A percentile compares a stretch with the other conserved stretches of the same genome.
Evolutionary conservation across 2,113 vertebrate species (phyloP).

Genomic region (Eidolon helvum): DNA sequence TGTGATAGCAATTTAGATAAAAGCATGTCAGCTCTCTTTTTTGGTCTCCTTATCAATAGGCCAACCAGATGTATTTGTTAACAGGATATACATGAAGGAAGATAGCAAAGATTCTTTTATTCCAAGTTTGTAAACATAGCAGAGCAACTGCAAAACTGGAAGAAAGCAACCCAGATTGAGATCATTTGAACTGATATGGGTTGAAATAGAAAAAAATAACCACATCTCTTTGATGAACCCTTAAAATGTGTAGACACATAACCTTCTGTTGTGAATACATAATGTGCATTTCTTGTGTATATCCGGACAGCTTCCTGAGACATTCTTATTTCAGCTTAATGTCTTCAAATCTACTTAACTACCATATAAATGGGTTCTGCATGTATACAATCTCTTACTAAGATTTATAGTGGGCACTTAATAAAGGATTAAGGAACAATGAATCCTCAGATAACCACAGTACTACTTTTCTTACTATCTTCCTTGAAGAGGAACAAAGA

Average conservation of each 20-base stretch:
- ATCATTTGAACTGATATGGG: not conserved
- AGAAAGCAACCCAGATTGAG: not conserved
- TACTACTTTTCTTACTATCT: conserved; percentile 45
- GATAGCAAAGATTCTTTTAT: not conserved
- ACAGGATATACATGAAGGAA: not conserved
- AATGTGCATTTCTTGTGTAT: conserved; percentile 51
- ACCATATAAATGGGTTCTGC: conserved; percentile 45
- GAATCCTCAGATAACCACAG: conserved; percentile 1
- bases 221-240: not conserved
- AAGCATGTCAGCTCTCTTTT: not conserved
- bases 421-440: conserved; percentile 55
- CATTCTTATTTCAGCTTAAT: conserved; percentile 12
- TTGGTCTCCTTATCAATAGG: not conserved
- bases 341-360: conserved; percentile 47
- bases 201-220: not conserved
- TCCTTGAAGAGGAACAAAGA: conserved; percentile 43
- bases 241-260: not conserved
- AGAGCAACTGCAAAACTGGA: not conserved
- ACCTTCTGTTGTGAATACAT: not conserved
- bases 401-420: conserved; percentile 71
- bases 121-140: not conserved
- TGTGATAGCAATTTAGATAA: not conserved
- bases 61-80: not conserved
- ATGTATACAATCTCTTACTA: conserved; percentile 39
- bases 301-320: not conserved